Conservation (phyloP, 2,113 vertebrate species). For the Argyrosomus japonicus region DNA sequence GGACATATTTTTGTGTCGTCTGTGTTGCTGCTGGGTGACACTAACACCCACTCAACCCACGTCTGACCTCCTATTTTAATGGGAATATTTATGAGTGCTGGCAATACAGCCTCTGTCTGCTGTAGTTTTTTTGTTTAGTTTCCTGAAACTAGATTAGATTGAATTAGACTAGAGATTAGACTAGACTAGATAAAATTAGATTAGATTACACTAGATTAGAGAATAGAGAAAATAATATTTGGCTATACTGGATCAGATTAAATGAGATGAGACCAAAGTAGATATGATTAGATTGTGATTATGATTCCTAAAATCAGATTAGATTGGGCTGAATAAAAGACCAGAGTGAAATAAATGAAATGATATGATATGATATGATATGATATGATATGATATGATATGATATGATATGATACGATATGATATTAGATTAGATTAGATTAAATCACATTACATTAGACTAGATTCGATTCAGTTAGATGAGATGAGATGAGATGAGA, state of each 20-base stretch:
- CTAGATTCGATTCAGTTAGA: not conserved
- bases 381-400: too few relatives aligned
- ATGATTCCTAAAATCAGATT: not conserved
- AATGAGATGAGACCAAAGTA: not conserved
- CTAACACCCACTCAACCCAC: not conserved
- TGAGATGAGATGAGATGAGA: not conserved
- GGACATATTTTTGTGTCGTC: slow-evolving; percentile 14
- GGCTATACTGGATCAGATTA: not conserved
- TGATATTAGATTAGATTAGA: not conserved
- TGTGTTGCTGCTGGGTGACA: slow-evolving; percentile 20
- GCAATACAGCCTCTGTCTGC: not conserved
- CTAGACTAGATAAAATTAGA: not conserved
- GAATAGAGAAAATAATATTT: not conserved
- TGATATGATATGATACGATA: too few relatives aligned
- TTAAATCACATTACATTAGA: not conserved
- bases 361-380: too few relatives aligned
- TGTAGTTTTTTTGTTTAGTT: not conserved
- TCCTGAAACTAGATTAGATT: not conserved
- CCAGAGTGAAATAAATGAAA: too few relatives aligned
- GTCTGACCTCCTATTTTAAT: slow-evolving; percentile 2
- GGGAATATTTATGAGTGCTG: slow-evolving; percentile 4
- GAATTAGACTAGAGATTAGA: not conserved
- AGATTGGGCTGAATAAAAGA: too few relatives aligned
- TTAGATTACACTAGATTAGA: not conserved
- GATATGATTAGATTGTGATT: too few relatives aligned